Conservation (phyloP, 2,888 invertebrate species). For the Cremastinae sp. region DNA sequence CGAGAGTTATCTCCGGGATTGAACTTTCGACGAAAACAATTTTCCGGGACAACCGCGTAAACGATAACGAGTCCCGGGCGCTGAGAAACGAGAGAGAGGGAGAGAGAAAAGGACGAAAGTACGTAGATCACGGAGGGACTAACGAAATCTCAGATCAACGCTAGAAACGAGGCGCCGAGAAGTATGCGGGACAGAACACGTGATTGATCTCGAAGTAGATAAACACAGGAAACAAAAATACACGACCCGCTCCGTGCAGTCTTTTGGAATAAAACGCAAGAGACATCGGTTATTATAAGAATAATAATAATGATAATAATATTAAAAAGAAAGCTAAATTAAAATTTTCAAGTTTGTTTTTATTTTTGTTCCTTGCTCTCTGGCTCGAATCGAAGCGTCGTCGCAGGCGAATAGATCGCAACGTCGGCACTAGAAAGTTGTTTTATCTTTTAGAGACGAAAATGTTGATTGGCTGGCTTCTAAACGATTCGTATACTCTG, state of each 20-base stretch:
- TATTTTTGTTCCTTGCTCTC: conserved; percentile 30
- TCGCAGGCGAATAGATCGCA: conserved; percentile 46
- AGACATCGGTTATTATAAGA: conserved; percentile 35
- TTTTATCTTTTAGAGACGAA: conserved; percentile 6
- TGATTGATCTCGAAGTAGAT: conserved; percentile 40
- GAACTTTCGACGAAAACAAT: neutral
- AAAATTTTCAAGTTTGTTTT: conserved; percentile 36
- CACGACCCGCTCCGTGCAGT: conserved; percentile 28
- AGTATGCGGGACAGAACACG: conserved; percentile 21
- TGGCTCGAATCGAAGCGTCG: conserved; percentile 29
- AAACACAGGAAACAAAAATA: conserved; percentile 11
- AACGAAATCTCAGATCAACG: conserved; percentile 19
- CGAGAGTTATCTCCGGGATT: neutral
- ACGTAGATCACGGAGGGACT: conserved; percentile 9
- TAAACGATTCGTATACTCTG: neutral
- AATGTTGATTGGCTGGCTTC: neutral
- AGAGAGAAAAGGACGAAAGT: conserved; percentile 4
- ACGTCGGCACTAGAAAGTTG: conserved; percentile 18
- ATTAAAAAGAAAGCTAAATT: conserved; percentile 43
- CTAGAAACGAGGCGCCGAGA: conserved; percentile 13
- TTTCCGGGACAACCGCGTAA: neutral
- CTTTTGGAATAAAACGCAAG: conserved; percentile 28
- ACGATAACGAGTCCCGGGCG: neutral
- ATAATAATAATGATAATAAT: conserved; percentile 40
- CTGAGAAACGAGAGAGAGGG: neutral